Evolutionary conservation across 2,797 vertebrate genomes (phyloP), one percentile per base, ranked within the genome.

Genomic region (Danio albolineatus): DNA sequence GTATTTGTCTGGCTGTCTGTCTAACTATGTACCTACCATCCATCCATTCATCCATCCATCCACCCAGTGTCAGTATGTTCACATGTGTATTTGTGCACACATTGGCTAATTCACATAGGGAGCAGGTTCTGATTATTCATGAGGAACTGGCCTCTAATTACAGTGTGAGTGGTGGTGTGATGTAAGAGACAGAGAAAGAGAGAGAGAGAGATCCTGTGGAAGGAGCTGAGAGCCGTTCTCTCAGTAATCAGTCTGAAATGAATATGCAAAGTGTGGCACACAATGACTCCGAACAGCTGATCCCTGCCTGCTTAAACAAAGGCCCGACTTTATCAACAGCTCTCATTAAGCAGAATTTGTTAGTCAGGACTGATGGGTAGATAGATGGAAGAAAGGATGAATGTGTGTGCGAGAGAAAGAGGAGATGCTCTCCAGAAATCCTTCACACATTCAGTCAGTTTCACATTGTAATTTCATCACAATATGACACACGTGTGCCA

Each of bases 191-290:
- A 78, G 54, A 70, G 65, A 72, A 28, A 28, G 17, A 66, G 39
- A 46, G 51, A 66, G 70, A 81, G 36, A 54, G 56, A 71, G 64
- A 78, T 59, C 66, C 53, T 46, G 48, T 60, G 64, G 28, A 56
- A 72, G 46, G 28, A 67, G 71, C 64, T 57, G 66, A 64, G 66
- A 51, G 89, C 86, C 81, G 9, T 62, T 73, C 48, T 74, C 61
- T 70, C 67, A 49, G 87, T 85, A 84, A 88, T 91, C 88, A 87
- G 87, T 76, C 85, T 89, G 88, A 89, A 86, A 90, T 90, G 91
- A 92, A 92, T 90, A 92, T 92, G 90, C 89, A 91, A 92, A 91
- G 85, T 84, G 21, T 80, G 71, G 78, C 70, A 86, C 86, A 91
- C 89, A 92, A 92, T 90, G 81, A 87, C 82, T 85, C 85, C 79